Evolutionary conservation across 2,888 invertebrate genomes (phyloP).

Genomic region (Dryococelus australis): DNA sequence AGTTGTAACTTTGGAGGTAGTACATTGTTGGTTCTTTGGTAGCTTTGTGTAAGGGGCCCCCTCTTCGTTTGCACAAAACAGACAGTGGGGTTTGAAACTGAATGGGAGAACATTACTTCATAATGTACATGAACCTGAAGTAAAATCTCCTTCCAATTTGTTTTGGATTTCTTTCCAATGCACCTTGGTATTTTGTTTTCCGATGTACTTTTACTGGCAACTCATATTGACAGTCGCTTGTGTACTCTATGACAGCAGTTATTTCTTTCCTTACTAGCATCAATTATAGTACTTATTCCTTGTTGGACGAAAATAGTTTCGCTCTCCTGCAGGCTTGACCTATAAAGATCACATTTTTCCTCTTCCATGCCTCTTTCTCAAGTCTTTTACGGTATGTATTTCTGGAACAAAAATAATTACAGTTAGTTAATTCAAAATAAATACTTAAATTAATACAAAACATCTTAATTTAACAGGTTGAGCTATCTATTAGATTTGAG

Average conservation of each 20-base stretch:
- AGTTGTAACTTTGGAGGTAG: not conserved
- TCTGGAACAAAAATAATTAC: not conserved
- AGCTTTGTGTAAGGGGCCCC: constrained; percentile 7
- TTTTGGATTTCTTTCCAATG: not conserved
- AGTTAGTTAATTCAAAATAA: not conserved
- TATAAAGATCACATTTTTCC: not conserved
- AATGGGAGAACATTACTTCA: not conserved
- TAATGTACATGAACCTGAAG: not conserved
- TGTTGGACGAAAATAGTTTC: not conserved
- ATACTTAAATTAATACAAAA: not conserved
- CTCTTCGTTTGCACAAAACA: constrained; percentile 23
- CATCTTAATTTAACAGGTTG: not conserved
- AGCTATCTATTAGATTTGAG: not conserved
- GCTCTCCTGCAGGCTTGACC: not conserved
- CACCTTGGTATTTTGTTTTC: constrained; percentile 20
- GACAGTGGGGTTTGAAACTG: constrained; percentile 18
- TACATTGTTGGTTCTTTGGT: constrained; percentile 20
- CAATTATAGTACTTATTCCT: constrained; percentile 13
- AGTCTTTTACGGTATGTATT: not conserved
- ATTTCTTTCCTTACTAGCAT: constrained; percentile 4
- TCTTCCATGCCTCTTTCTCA: not conserved
- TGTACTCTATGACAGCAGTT: not conserved
- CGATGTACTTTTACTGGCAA: constrained; percentile 16
- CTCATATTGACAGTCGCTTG: not conserved
- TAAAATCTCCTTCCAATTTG: not conserved